phyloP scores from a whole-genome alignment of 2,888 invertebrate species.

The Plusia festucae region DNA sequence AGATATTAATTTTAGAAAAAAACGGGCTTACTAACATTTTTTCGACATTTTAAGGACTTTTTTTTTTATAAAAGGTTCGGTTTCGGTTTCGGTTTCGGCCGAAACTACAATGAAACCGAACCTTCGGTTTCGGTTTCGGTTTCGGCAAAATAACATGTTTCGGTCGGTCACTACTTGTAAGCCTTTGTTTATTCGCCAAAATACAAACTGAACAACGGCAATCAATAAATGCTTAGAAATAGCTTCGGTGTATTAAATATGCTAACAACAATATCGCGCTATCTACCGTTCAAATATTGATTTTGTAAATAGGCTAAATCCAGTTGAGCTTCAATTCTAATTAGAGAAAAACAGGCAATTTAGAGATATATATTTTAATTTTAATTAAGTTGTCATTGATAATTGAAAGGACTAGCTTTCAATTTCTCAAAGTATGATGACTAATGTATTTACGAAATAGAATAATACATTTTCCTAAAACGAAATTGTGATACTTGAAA shows the following conservation, averaged over 20 bases:
- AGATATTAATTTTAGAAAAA: no score
- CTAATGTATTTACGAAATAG: slow-evolving; percentile 55
- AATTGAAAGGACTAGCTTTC: slow-evolving; percentile 62
- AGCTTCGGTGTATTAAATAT: slow-evolving; percentile 38
- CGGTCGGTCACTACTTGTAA: no score
- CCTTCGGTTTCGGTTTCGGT: no score
- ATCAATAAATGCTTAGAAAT: slow-evolving; percentile 44
- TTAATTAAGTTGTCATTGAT: slow-evolving; percentile 71
- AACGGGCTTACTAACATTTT: no score
- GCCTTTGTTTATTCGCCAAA: slow-evolving; percentile 23
- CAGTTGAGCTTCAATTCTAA: slow-evolving; percentile 64
- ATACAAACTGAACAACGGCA: slow-evolving; percentile 40
- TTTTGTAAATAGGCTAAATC: slow-evolving; percentile 61
- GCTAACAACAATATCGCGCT: slow-evolving; percentile 36
- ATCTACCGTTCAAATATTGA: slow-evolving; percentile 57
- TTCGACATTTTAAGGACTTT: no score
- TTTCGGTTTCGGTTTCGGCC: no score
- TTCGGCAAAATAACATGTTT: neutral
- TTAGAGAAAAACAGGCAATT: slow-evolving; percentile 70
- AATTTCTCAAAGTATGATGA: slow-evolving; percentile 57
- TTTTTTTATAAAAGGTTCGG: no score
- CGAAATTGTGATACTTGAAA: slow-evolving; percentile 13
- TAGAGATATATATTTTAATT: slow-evolving; percentile 65
- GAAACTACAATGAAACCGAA: no score
- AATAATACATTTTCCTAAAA: slow-evolving; percentile 36